Percentiles rank a stretch among this genome's conserved stretches.
phyloP scores from a whole-genome alignment of 2,113 vertebrate genomes.

The Ceuthmochares aereus region DNA sequence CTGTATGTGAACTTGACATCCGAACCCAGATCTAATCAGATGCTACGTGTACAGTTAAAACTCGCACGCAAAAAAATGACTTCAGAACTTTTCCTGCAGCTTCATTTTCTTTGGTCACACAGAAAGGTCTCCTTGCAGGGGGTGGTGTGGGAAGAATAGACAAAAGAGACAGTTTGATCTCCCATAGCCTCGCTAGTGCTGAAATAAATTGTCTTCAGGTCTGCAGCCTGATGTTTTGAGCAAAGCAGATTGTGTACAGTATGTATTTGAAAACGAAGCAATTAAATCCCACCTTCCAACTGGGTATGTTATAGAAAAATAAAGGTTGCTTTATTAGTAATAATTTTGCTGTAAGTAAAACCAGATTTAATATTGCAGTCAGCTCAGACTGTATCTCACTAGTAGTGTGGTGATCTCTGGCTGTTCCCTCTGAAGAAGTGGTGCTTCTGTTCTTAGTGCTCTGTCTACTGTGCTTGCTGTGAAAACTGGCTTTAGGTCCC shows the following conservation, averaged over 20 bases:
- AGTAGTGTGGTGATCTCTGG: not conserved
- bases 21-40: not conserved
- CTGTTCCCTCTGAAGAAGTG: not conserved
- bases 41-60: not conserved
- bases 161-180: not conserved
- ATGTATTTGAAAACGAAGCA: not conserved
- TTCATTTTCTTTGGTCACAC: not conserved
- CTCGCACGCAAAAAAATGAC: not conserved
- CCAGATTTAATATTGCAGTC: not conserved
- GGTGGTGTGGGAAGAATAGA: not conserved
- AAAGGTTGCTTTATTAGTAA: not conserved
- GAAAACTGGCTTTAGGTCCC: not conserved
- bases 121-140: not conserved
- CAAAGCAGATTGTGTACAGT: not conserved
- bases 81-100: not conserved
- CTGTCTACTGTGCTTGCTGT: not conserved
- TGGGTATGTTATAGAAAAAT: not conserved
- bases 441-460: not conserved
- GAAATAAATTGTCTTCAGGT: not conserved
- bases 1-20: not conserved
- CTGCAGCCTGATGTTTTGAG: not conserved
- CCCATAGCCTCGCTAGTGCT: not conserved
- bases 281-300: not conserved
- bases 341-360: not conserved
- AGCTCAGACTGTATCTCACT: not conserved